Base-by-base conservation (phyloP, 2,888 invertebrate species). In the Drosophila affinis region DNA sequence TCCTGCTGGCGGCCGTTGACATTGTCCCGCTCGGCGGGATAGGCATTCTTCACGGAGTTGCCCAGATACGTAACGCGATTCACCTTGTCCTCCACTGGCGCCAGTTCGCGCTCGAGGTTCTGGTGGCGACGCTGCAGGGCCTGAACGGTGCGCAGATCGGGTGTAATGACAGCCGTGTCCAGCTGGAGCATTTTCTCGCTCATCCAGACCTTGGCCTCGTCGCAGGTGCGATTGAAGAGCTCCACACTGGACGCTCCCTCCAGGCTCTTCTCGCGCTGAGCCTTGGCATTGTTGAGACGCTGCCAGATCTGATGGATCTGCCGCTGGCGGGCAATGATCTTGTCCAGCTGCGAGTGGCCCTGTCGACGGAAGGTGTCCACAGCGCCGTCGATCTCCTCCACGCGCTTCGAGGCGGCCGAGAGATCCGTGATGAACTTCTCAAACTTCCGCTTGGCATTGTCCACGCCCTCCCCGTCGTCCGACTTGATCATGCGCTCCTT, bases 201-300 rank as follows among this genome's bases (percentile, higher is more conserved):
- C 96, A 99, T 99, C 99, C 99, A 99, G 90, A 98, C 98, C 77
- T 96, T 95, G 0, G 98, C 97, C 91, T 99, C 99, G 90, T 98
- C 98, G 92, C 99, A 99, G 0, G 98, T 97, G 61, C 98, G 96
- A 89, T 98, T 96, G 93, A 99, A 99, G 9, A 99, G 93, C 91
- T 99, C 99, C 82, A 99, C 98, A 89, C 97, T 97, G 2, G 97
- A 96, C 3, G 98, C 97, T 0, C 98, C 98, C 91, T 98, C 97
- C 34, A 99, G 91, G 75, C 96, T 98, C 91, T 96, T 96, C 89
- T 98, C 98, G 89, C 97, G 98, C 90, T 97, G 96, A 27, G 96
- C 95, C 90, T 98, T 98, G 18, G 98, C 93, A 85, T 96, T 94
- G 91, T 98, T 96, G 69, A 99, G 93, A 34, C 96, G 94, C 74